Evolutionary conservation across 1,140 invertebrate genomes (phyloP).

Genomic region (Leucophenga varia): DNA sequence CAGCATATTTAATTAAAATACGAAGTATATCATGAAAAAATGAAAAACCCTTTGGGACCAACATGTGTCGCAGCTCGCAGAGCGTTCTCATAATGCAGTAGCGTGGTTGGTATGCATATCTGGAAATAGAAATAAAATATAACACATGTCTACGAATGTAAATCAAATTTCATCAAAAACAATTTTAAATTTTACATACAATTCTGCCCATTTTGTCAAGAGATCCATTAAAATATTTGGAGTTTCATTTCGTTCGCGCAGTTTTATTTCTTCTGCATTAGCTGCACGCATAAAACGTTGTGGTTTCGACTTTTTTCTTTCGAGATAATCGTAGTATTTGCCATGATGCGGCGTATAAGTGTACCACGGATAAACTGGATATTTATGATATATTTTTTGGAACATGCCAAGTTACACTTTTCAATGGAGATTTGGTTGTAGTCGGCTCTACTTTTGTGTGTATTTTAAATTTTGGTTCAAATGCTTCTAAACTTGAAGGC

Average conservation of each 20-base stretch:
- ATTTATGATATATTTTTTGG: too few relatives aligned
- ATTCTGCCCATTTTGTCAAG: background rate
- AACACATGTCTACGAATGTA: background rate
- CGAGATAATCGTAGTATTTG: slow-evolving; percentile 10
- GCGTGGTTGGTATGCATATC: slow-evolving; percentile 64
- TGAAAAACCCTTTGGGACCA: slow-evolving; percentile 63
- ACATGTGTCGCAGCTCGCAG: slow-evolving; percentile 65
- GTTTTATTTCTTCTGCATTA: background rate
- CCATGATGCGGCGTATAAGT: too few relatives aligned
- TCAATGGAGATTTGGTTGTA: too few relatives aligned
- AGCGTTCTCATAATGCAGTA: slow-evolving; percentile 68
- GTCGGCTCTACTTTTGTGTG: too few relatives aligned
- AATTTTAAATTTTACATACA: background rate
- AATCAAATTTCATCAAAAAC: background rate
- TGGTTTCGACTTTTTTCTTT: background rate
- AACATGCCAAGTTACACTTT: too few relatives aligned
- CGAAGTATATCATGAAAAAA: slow-evolving; percentile 68
- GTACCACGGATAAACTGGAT: too few relatives aligned
- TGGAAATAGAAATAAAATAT: slow-evolving; percentile 23
- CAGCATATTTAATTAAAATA: slow-evolving; percentile 64
- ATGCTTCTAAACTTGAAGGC: background rate
- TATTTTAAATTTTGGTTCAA: background rate
- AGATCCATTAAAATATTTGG: background rate
- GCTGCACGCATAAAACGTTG: background rate
- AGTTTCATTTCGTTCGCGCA: too few relatives aligned